A percentile compares a stretch with the other conserved stretches of the same genome.
Conservation (phyloP, 1,140 invertebrate species). For the Platorchestia sp. region DNA sequence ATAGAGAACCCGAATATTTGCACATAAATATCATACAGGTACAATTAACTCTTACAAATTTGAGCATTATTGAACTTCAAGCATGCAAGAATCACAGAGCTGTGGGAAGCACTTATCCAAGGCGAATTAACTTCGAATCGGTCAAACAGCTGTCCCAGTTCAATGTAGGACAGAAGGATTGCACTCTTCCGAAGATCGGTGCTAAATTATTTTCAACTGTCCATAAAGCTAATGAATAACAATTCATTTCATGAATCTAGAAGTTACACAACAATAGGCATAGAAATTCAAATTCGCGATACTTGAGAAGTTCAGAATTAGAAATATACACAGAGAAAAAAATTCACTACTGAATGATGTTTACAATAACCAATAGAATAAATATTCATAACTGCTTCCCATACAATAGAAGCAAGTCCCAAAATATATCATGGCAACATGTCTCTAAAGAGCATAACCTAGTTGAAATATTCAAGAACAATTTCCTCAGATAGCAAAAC, state of each 20-base stretch:
- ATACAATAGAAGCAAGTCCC: background rate
- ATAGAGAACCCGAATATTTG: no score
- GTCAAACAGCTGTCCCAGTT: constrained; percentile 31
- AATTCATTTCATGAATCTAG: no score
- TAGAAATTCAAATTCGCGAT: background rate
- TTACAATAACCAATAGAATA: no score
- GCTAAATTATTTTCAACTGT: background rate
- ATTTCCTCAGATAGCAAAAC: background rate
- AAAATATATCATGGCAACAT: background rate
- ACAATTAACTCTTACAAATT: no score
- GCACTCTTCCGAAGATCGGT: background rate
- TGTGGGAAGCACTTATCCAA: constrained; percentile 35
- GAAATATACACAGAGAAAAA: no score
- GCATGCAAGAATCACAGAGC: background rate
- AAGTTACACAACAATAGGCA: background rate
- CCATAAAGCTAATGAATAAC: no score
- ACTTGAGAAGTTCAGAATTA: no score
- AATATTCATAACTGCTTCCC: background rate
- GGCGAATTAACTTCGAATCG: background rate
- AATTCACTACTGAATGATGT: no score
- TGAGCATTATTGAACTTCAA: background rate
- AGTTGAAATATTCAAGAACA: background rate
- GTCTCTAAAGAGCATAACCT: background rate
- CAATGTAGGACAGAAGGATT: background rate
- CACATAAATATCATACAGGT: no score